Conservation (phyloP, 2,888 invertebrate species). For the Alviniconcha strummeri region DNA sequence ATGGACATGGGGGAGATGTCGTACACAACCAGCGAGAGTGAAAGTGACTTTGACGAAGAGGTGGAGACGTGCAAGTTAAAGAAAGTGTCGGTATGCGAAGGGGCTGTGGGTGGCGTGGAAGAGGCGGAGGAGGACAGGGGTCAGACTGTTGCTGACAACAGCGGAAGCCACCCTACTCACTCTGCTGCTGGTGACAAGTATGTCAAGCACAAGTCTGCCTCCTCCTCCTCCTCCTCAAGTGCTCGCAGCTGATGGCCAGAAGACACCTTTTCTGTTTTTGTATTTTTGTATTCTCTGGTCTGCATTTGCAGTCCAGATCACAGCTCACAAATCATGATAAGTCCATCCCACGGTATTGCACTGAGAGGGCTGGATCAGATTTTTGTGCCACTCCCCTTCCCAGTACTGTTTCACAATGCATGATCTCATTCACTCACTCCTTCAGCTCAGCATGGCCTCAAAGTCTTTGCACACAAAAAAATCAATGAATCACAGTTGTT, state of each 20-base stretch:
- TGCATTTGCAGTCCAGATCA: neutral
- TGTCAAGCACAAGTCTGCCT: neutral
- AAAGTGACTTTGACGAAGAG: slow-evolving; percentile 50
- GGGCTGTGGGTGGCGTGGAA: slow-evolving; percentile 20
- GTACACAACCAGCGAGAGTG: slow-evolving; percentile 59
- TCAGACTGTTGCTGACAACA: neutral
- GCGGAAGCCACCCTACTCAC: too few relatives aligned
- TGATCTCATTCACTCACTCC: too few relatives aligned
- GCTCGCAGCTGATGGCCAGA: slow-evolving; percentile 3
- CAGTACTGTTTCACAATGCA: too few relatives aligned
- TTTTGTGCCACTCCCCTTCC: too few relatives aligned
- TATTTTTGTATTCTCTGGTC: neutral
- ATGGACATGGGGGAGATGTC: slow-evolving; percentile 46
- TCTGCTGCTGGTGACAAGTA: too few relatives aligned
- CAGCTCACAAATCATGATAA: neutral
- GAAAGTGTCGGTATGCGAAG: slow-evolving; percentile 16
- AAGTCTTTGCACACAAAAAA: too few relatives aligned
- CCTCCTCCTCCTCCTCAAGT: neutral
- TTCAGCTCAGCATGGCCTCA: too few relatives aligned
- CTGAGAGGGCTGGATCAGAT: too few relatives aligned
- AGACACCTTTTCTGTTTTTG: neutral
- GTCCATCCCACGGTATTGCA: too few relatives aligned
- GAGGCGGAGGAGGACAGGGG: neutral
- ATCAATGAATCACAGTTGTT: too few relatives aligned
- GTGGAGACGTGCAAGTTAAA: slow-evolving; percentile 28